phyloP scores from a whole-genome alignment of 1,140 invertebrate species.

The Oryctes rhinoceros region DNA sequence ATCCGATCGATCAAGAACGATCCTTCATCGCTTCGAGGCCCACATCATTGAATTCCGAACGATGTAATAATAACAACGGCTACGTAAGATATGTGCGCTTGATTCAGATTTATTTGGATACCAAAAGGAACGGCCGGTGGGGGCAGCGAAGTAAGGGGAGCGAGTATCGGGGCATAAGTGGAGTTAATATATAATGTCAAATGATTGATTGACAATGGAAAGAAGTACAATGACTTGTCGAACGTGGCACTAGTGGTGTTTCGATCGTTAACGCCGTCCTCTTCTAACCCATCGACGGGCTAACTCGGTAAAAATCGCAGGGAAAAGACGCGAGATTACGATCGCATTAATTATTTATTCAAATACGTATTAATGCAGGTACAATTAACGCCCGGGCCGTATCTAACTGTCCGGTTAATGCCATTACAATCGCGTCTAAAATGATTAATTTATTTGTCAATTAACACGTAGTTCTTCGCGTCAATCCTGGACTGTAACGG shows the following conservation, averaged over 20 bases:
- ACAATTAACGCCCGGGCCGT: not conserved
- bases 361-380: conserved; percentile 26
- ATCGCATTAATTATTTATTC: conserved; percentile 32
- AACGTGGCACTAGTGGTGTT: not conserved
- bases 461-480: conserved; percentile 22
- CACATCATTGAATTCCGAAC: not conserved
- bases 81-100: not conserved
- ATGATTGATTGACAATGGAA: conserved; percentile 40
- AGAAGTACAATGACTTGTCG: conserved; percentile 41
- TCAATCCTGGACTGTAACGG: conserved; percentile 6
- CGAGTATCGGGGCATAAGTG: not conserved
- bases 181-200: conserved; percentile 36
- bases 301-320: too few relatives aligned
- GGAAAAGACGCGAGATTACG: not conserved
- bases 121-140: not conserved
- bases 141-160: not conserved
- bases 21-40: not conserved
- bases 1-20: not conserved
- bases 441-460: conserved; percentile 37
- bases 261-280: not conserved
- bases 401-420: conserved; percentile 24
- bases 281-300: too few relatives aligned
- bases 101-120: not conserved
- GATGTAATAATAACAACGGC: not conserved
- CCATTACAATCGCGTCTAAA: conserved; percentile 9